Evolutionary conservation across 2,797 vertebrate species (phyloP).

Genomic region (Mormyrops attenuatus): DNA sequence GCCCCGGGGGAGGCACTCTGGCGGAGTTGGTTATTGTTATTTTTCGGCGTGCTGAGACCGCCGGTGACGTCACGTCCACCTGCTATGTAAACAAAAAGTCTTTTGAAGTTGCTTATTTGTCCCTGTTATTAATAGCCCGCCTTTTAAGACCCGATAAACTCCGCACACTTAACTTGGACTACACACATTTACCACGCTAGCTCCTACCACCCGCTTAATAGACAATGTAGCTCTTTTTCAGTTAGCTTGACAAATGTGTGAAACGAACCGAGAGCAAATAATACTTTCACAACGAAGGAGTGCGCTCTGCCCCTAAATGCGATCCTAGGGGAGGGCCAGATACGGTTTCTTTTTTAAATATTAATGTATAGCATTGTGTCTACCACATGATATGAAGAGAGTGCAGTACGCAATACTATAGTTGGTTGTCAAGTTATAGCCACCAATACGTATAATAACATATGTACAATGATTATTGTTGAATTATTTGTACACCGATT

Average conservation of each 20-base stretch:
- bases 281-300: conserved; percentile 1
- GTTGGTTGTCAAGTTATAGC: neutral
- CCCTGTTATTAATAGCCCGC: conserved; percentile 39
- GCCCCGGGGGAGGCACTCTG: conserved; percentile 55
- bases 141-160: conserved; percentile 3
- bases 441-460: neutral
- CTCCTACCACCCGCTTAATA: neutral
- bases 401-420: neutral
- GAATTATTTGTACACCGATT: neutral
- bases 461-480: neutral
- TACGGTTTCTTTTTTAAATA: conserved; percentile 4
- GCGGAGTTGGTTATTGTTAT: conserved; percentile 57
- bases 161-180: neutral
- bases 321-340: neutral
- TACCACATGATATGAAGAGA: neutral
- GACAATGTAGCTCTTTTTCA: neutral
- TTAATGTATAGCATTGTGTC: neutral
- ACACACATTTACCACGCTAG: neutral
- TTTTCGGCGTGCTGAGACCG: conserved; percentile 66
- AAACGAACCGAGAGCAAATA: neutral
- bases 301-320: neutral
- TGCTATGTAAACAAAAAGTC: conserved; percentile 77
- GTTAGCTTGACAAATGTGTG: neutral
- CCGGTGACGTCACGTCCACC: conserved; percentile 82
- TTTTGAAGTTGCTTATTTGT: conserved; percentile 59